Conservation (phyloP, 1,140 invertebrate species). For the Mizuhopecten yessoensis region DNA sequence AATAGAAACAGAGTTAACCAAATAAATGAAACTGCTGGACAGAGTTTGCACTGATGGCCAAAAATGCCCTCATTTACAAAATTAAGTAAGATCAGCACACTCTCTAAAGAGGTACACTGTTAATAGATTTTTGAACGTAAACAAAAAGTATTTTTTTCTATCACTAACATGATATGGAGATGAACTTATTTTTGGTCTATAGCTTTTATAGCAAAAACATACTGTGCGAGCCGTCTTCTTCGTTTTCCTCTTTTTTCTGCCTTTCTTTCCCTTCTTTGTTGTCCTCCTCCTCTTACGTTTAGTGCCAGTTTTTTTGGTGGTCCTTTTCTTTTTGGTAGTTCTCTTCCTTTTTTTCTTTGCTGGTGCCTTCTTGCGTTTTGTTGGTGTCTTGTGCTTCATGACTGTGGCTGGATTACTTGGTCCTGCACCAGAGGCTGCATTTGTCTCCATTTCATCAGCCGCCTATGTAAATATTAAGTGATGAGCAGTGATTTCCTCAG, state of each 20-base stretch:
- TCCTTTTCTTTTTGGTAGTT: slow-evolving; percentile 55
- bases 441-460: background rate
- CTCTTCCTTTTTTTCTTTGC: slow-evolving; percentile 62
- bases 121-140: background rate
- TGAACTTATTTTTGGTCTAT: background rate
- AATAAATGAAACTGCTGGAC: too few species aligned
- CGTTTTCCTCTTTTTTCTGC: slow-evolving; percentile 69
- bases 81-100: background rate
- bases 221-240: slow-evolving; percentile 73
- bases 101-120: background rate
- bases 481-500: background rate
- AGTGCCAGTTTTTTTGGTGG: slow-evolving; percentile 52
- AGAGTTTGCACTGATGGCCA: too few species aligned
- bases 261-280: slow-evolving; percentile 62
- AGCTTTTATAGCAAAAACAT: slow-evolving; percentile 33
- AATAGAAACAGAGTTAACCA: too few species aligned
- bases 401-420: background rate
- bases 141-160: background rate
- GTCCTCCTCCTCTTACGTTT: slow-evolving; percentile 65
- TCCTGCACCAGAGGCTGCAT: background rate
- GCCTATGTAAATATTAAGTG: background rate
- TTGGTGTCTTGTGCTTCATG: background rate
- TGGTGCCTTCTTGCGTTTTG: slow-evolving; percentile 58
- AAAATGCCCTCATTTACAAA: background rate
- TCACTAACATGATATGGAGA: background rate